These are phyloP conservation scores for Musca vetustissima DNA, from an alignment of 1,140 invertebrate species.

Conservation along the genomic window DNA sequence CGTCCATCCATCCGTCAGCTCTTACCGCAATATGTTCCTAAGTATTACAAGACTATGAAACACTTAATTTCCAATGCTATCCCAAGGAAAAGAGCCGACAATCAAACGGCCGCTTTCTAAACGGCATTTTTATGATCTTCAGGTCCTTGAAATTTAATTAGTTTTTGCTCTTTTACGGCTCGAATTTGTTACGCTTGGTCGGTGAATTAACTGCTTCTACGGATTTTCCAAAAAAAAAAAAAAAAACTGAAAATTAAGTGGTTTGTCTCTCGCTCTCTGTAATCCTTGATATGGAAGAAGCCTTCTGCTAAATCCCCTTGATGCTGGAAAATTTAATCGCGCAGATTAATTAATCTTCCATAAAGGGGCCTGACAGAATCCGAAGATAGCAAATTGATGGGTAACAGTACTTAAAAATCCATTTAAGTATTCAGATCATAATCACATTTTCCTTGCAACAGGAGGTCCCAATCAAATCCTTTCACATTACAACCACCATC, in stretches of 20 bases:
- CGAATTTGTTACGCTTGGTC: slow-evolving; percentile 4
- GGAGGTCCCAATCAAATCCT: no score
- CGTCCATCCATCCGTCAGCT: no score
- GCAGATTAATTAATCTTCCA: slow-evolving; percentile 1
- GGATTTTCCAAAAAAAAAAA: slow-evolving; percentile 9
- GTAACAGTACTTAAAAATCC: no score
- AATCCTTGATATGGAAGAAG: neutral
- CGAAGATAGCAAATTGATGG: no score
- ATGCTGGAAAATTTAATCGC: neutral
- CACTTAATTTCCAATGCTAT: neutral
- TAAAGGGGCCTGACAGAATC: no score
- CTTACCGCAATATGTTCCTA: slow-evolving; percentile 14
- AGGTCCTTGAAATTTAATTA: slow-evolving; percentile 4
- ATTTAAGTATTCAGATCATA: no score
- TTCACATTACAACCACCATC: no score
- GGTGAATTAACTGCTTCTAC: neutral
- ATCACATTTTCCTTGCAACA: no score
- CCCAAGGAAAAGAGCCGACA: no score
- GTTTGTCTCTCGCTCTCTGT: neutral
- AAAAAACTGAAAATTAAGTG: neutral
- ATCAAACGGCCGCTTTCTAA: no score
- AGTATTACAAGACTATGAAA: neutral
- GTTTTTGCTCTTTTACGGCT: neutral
- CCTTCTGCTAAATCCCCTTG: no score
- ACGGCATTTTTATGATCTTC: no score